Percentiles rank a stretch among this genome's conserved stretches.
phyloP scores from a whole-genome alignment of 2,888 invertebrate species.

The Nasonovia ribisnigri region DNA sequence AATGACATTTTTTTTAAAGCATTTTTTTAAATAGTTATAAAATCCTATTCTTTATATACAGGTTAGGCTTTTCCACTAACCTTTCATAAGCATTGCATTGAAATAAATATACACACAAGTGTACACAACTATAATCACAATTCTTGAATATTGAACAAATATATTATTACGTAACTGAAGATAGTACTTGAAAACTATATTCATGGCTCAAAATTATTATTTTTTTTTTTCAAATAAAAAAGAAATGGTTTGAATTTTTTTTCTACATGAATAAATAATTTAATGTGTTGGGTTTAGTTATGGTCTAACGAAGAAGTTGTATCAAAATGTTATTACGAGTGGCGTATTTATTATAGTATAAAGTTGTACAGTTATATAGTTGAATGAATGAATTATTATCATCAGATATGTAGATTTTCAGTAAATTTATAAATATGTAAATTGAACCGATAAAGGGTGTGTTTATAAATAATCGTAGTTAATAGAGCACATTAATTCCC shows the following conservation, averaged over 20 bases:
- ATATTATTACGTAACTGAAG: neutral
- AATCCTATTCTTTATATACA: neutral
- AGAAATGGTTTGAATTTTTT: no score
- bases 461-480: neutral
- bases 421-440: neutral
- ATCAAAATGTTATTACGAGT: no score
- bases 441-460: neutral
- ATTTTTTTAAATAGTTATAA: neutral
- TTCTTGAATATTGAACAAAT: neutral
- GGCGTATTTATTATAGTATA: no score
- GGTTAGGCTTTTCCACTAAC: neutral
- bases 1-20: neutral
- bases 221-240: no score
- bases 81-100: neutral
- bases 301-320: no score
- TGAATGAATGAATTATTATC: neutral
- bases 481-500: neutral
- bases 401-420: neutral
- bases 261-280: no score
- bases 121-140: no score
- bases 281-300: no score
- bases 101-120: neutral
- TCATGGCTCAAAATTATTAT: neutral
- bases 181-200: neutral
- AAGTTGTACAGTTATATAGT: no score